These are phyloP conservation scores for Crotalus tigris DNA, from an alignment of 2,113 vertebrate species.

Conservation along the genomic window DNA sequence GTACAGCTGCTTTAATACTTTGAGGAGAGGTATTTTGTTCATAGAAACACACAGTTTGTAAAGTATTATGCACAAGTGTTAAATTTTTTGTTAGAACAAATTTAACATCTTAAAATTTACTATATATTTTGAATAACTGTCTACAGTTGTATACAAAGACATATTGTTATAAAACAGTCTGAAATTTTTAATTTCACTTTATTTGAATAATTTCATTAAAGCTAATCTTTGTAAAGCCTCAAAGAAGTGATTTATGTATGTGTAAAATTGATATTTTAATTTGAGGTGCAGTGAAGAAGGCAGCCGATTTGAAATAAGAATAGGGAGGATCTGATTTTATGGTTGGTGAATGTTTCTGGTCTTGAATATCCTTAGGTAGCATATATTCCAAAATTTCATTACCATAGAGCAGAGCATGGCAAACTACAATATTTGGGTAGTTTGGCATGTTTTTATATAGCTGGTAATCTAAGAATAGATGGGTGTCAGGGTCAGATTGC, in stretches of 20 bases:
- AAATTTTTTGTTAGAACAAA: too few relatives aligned
- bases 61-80: too few relatives aligned
- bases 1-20: too few relatives aligned
- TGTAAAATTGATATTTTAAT: background rate
- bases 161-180: background rate
- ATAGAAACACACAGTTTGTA: too few relatives aligned
- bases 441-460: too few relatives aligned
- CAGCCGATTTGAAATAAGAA: background rate
- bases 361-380: background rate
- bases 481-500: too few relatives aligned
- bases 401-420: background rate
- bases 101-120: too few relatives aligned
- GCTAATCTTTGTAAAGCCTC: background rate
- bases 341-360: background rate
- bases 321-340: background rate
- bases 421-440: background rate
- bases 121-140: background rate
- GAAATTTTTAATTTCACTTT: background rate
- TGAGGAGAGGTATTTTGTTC: too few relatives aligned
- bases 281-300: background rate
- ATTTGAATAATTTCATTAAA: background rate
- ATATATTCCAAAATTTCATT: slow-evolving; percentile 1
- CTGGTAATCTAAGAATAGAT: too few relatives aligned
- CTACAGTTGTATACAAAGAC: background rate
- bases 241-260: background rate